These are phyloP conservation scores for Mustelus asterias DNA, from an alignment of 2,113 vertebrate species.

Conservation along the genomic window DNA sequence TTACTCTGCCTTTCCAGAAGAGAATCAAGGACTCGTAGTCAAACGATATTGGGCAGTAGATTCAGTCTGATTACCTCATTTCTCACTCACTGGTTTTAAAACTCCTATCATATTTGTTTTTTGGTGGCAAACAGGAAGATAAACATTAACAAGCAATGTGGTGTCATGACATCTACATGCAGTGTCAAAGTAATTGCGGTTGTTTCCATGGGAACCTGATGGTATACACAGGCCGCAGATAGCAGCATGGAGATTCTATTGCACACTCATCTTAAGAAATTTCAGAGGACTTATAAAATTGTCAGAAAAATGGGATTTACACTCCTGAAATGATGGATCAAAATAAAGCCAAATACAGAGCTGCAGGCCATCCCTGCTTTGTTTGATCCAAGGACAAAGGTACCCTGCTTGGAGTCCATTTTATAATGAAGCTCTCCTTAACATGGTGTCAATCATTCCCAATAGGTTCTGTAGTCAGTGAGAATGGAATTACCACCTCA, in stretches of 20 bases:
- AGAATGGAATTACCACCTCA: not conserved
- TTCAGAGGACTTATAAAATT: not conserved
- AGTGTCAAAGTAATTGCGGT: not conserved
- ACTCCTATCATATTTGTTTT: not conserved
- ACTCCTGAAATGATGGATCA: not conserved
- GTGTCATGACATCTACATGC: slow-evolving; percentile 16
- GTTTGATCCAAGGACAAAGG: not conserved
- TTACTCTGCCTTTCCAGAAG: not conserved
- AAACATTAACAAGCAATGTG: slow-evolving; percentile 3
- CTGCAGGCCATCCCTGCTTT: not conserved
- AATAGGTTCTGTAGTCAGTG: not conserved
- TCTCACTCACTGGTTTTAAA: not conserved
- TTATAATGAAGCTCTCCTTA: not conserved
- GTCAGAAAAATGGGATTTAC: not conserved
- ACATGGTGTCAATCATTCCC: not conserved
- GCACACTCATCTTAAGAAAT: not conserved
- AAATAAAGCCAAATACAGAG: not conserved
- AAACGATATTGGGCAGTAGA: not conserved
- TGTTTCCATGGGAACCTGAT: slow-evolving; percentile 12
- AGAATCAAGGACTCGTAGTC: not conserved
- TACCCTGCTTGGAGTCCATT: not conserved
- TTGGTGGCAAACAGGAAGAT: not conserved
- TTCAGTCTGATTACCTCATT: not conserved
- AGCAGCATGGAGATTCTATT: not conserved
- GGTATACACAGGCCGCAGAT: not conserved